Evolutionary conservation across 2,113 vertebrate species (phyloP), one percentile per base, ranked within the genome.

Genomic region (Crotalus horridus): DNA sequence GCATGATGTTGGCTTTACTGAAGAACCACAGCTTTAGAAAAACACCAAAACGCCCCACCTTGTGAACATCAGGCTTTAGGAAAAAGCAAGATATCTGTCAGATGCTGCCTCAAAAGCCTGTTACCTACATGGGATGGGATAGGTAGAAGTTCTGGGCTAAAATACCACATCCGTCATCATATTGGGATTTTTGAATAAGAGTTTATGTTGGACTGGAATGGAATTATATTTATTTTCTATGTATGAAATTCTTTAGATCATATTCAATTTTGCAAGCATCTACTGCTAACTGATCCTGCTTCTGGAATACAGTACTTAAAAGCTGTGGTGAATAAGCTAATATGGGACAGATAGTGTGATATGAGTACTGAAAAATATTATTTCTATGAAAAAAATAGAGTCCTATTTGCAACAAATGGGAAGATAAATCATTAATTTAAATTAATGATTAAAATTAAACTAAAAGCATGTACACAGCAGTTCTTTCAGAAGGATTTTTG

Each of bases 71-170:
- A 69, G 29, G 0, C 2, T 87, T 90, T 3, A 54, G 81, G 91
- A 0, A 1, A 64, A 13, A 1, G 5, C 24, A 85, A 2, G 94
- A 59, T 0, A 91, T 87, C 0, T 21, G n/a, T 91, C 55, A 3
- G 85, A 90, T 58, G 81, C 1, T 0, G 46, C 85, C 0, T 0
- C 94, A 94, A 95, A 94, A 94, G 91, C 94, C 43, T 90, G 92
- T 93, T 1, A 11, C 6, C 59, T 6, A 21, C 0, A 21, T 0
- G 81, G 39, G 13, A 5, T 53, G 55, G 43, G 46, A 74, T 33
- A 33, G 29, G 2, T 64, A 39, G 48, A 13, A 2, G 0, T 93
- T 46, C 12, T 43, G 59, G 12, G 43, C 39, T 59, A 39, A 74
- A 74, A 33, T 12, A 24, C 58, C 24, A 85, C 17, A 86, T 90